phyloP scores from a whole-genome alignment of 2,113 vertebrate genomes.

The Elaphurus davidianus region DNA sequence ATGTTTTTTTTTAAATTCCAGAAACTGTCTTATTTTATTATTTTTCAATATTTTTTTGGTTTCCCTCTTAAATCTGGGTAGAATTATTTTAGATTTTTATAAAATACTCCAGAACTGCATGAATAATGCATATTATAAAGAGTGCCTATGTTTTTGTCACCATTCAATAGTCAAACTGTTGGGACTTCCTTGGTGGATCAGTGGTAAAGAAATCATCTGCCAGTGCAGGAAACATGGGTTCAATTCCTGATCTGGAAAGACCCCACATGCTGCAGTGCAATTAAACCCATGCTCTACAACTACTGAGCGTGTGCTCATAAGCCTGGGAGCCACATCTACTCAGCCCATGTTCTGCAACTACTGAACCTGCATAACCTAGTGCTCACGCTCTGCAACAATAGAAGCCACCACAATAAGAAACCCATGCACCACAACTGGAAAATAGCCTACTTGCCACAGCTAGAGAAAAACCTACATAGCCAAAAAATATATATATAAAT shows the following conservation, averaged over 20 bases:
- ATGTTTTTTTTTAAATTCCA: background rate
- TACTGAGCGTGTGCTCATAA: background rate
- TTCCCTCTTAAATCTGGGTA: background rate
- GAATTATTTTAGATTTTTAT: background rate
- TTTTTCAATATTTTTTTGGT: background rate
- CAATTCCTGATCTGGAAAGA: background rate
- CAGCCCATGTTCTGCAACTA: background rate
- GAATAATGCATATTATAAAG: background rate
- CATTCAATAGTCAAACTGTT: background rate
- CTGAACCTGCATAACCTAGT: background rate
- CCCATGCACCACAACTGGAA: background rate
- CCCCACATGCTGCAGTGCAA: background rate
- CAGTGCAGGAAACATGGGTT: background rate
- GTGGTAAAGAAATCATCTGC: background rate
- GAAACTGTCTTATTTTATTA: background rate
- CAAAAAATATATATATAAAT: background rate
- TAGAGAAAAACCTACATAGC: background rate
- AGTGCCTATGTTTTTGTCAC: background rate
- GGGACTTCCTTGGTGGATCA: background rate
- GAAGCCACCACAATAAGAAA: background rate
- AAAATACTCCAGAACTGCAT: background rate
- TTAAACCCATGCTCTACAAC: background rate
- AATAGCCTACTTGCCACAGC: background rate
- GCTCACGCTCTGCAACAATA: background rate
- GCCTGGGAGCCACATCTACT: background rate